These are phyloP conservation scores for Camelus bactrianus DNA, from an alignment of 2,113 vertebrate species.

Conservation along the genomic window DNA sequence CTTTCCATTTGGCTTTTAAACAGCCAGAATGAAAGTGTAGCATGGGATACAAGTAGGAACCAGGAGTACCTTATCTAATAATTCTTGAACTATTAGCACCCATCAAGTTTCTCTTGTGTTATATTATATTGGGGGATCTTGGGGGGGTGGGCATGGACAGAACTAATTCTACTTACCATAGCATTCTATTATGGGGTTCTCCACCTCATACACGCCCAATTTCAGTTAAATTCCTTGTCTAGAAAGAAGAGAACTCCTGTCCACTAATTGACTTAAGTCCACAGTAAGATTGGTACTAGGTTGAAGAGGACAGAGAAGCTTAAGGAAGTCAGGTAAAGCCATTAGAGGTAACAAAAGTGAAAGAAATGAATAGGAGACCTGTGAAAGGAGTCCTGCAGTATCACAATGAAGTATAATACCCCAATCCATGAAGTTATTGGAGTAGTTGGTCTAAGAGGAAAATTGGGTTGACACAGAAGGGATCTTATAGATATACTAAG, in stretches of 20 bases:
- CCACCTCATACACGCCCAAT: background rate
- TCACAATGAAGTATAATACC: background rate
- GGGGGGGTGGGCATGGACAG: too few species aligned
- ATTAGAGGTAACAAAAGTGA: background rate
- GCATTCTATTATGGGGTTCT: background rate
- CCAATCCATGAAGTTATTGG: background rate
- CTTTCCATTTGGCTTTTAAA: background rate
- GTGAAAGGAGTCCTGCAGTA: background rate
- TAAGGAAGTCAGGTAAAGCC: background rate
- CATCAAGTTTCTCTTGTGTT: background rate
- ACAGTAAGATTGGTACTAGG: background rate
- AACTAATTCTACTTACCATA: too few species aligned
- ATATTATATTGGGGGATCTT: background rate
- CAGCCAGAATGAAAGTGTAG: background rate
- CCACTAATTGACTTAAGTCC: background rate
- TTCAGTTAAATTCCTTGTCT: background rate
- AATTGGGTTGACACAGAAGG: background rate
- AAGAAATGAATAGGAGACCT: background rate
- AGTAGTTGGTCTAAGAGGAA: background rate
- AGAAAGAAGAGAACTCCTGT: background rate
- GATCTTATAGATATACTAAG: background rate
- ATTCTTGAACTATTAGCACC: background rate
- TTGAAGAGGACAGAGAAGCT: background rate
- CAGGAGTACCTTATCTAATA: background rate
- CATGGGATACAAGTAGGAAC: background rate